Base-by-base conservation (phyloP, 2,888 invertebrate species). In the Troglohyphantes excavatus region DNA sequence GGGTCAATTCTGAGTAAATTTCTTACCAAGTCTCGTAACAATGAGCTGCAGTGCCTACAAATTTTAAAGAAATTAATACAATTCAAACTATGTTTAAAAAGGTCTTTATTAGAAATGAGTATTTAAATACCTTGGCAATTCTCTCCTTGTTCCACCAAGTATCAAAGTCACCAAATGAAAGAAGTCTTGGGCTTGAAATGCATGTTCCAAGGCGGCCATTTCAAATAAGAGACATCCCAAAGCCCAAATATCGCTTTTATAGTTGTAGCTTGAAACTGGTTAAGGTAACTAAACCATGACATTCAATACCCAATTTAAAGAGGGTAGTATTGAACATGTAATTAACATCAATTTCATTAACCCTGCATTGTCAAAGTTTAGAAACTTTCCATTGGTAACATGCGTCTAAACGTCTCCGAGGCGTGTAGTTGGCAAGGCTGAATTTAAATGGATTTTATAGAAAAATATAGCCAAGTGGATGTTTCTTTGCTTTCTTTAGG, bases 241-340 rank as follows among this genome's bases (percentile, higher is more conserved):
- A 7, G 94, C 94, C 94, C 94, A 94, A 59, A 94, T 93, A 92
- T 94, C 94, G 92, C 94, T 94, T 92, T 94, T 94, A 90, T 94
- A 93, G 92, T 94, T 94, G 92, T 94, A 94, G 0, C 86, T 90
- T 23, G 7, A 17, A 19, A 26, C 23, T 26, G 39, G 43, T 81
- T 46, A 68, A n/a, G 63, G 27, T 0, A 17, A 6, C n/a, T n/a
- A 11, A 61, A 21, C 7, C n/a, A 61, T 17, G 61, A 21, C 19
- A 61, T 61, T 19, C 19, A 19, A 17, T 2, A 21, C n/a, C 19
- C 3, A 9, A 61, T 39, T 39, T n/a, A n/a, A n/a, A n/a, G n/a
- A n/a, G n/a, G n/a, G n/a, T n/a, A n/a, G n/a, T n/a, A n/a, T n/a
- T n/a, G n/a, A n/a, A n/a, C n/a, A n/a, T n/a, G n/a, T n/a, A n/a